Conservation (phyloP, 2,888 invertebrate genomes). For the Tipula vernalis region DNA sequence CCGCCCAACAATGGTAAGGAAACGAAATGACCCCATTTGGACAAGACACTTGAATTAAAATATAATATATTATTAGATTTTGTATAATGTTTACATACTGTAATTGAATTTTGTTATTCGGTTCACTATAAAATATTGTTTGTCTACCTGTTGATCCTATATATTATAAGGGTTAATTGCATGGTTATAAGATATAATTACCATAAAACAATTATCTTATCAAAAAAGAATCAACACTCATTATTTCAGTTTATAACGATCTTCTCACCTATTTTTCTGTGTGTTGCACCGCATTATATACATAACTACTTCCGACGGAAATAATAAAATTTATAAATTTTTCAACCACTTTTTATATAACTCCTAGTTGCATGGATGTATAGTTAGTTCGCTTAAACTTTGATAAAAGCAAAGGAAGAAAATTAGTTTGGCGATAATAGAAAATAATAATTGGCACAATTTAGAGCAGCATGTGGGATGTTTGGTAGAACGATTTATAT, state of each 20-base stretch:
- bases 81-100: background rate
- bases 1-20: background rate
- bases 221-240: no score
- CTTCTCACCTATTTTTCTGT: background rate
- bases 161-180: background rate
- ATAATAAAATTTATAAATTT: background rate
- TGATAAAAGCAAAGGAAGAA: background rate
- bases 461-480: background rate
- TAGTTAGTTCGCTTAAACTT: background rate
- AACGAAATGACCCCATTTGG: background rate
- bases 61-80: background rate
- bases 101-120: background rate
- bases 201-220: background rate
- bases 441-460: background rate
- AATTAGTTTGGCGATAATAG: background rate
- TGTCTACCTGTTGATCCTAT: background rate
- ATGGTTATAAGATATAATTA: background rate
- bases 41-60: background rate
- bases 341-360: background rate
- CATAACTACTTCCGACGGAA: background rate
- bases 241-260: background rate
- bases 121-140: background rate
- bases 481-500: background rate
- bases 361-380: background rate
- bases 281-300: background rate